Percentiles rank a stretch among this genome's conserved stretches.
These are phyloP conservation scores for Acrossocheilus fasciatus DNA, from an alignment of 2,797 vertebrate genomes.

Conservation along the genomic window DNA sequence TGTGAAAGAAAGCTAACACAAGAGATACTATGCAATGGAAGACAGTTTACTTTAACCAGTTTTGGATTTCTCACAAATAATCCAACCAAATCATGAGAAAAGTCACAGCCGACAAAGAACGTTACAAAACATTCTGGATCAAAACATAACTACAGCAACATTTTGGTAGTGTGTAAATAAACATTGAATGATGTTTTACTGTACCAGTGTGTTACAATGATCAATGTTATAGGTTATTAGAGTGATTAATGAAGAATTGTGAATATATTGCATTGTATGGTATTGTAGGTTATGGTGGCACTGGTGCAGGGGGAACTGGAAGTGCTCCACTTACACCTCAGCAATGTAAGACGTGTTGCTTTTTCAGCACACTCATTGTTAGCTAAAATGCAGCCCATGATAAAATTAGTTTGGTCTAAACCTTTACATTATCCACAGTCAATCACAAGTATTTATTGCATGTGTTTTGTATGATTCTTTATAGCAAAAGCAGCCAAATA, in stretches of 20 bases:
- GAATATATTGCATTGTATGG: conserved; percentile 13
- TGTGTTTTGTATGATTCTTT: conserved; percentile 47
- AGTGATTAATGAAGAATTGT: background rate
- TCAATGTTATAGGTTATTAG: background rate
- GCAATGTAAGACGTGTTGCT: conserved; percentile 52
- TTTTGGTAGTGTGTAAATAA: background rate
- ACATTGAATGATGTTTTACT: background rate
- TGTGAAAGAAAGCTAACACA: background rate
- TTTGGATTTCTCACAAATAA: background rate
- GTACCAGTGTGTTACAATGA: background rate
- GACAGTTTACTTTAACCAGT: background rate
- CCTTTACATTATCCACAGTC: background rate
- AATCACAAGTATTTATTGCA: background rate
- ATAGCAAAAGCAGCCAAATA: conserved; percentile 78
- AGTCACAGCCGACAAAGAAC: background rate
- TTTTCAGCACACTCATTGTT: background rate
- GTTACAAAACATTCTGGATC: background rate
- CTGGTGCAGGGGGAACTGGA: conserved; percentile 50
- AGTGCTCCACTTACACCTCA: conserved; percentile 62
- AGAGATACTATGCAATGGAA: background rate
- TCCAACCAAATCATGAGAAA: background rate
- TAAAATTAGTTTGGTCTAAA: background rate
- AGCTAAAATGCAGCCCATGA: background rate
- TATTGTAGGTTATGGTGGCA: conserved; percentile 53
- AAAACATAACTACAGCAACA: background rate